Conservation (phyloP, 2,113 vertebrate genomes). For the Mystacornis crossleyi region DNA sequence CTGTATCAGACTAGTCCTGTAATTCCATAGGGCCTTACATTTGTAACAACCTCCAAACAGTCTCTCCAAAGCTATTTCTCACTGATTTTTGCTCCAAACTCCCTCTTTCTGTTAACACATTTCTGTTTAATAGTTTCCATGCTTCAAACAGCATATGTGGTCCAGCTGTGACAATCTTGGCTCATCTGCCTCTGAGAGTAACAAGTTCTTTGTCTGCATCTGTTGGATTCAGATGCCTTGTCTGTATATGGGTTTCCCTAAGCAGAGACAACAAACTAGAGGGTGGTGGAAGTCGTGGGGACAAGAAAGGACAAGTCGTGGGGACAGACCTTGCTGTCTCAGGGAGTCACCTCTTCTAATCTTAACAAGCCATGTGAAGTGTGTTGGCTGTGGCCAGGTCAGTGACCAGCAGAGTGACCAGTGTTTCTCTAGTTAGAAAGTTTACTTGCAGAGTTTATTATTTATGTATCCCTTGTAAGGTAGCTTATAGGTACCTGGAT, state of each 20-base stretch:
- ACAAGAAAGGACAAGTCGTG: neutral
- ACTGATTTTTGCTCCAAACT: neutral
- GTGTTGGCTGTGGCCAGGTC: neutral
- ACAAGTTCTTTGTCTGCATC: neutral
- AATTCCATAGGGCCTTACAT: neutral
- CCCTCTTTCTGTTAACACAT: neutral
- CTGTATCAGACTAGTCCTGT: neutral
- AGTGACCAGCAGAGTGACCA: neutral
- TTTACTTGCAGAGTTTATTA: neutral
- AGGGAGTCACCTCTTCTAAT: neutral
- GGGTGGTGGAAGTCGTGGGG: neutral
- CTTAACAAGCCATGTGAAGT: accelerated
- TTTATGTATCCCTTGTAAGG: neutral
- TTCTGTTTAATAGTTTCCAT: neutral
- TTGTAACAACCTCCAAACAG: neutral
- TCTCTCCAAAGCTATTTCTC: neutral
- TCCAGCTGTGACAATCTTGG: constrained; percentile 10
- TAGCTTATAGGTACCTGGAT: neutral
- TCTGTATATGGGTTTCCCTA: neutral
- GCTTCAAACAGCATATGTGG: neutral
- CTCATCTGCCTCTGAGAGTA: neutral
- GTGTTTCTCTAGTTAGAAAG: neutral
- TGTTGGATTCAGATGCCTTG: neutral
- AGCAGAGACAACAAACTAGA: neutral
- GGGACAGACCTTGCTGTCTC: neutral